These are phyloP conservation scores for Dicyrtomina minuta DNA, from an alignment of 2,888 invertebrate species.

Conservation along the genomic window DNA sequence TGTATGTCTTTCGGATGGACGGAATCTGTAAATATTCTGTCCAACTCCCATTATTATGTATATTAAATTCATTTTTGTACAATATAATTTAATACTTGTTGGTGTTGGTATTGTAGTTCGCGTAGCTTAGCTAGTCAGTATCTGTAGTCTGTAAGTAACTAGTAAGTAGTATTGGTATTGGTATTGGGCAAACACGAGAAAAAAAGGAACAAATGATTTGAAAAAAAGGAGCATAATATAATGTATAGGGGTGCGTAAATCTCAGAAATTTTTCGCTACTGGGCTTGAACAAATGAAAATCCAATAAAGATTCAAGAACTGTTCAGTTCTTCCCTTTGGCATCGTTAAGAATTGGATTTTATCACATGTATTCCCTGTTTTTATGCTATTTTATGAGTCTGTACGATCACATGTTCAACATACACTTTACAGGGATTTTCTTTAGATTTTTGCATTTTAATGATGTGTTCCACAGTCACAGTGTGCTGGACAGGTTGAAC, in stretches of 20 bases:
- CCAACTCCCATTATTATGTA: no score
- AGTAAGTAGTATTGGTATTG: no score
- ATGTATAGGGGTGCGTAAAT: background rate
- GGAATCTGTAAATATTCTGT: no score
- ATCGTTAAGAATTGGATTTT: constrained; percentile 17
- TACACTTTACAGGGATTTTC: constrained; percentile 11
- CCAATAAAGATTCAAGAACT: no score
- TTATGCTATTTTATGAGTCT: constrained; percentile 10
- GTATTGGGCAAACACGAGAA: constrained; percentile 5
- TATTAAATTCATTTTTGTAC: background rate
- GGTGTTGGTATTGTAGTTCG: no score
- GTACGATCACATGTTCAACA: constrained; percentile 17
- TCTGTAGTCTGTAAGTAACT: no score
- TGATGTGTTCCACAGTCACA: background rate
- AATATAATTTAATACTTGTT: no score
- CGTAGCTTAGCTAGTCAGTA: no score
- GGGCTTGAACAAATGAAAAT: background rate
- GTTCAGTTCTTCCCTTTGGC: background rate
- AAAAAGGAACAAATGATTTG: constrained; percentile 10
- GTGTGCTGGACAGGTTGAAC: no score
- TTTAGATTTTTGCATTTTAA: constrained; percentile 15
- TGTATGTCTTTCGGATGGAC: no score
- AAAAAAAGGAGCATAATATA: background rate
- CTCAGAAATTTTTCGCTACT: background rate
- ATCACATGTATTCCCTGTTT: constrained; percentile 12